Percentiles rank a stretch among this genome's conserved stretches.
Conservation (phyloP, 2,888 invertebrate genomes). For the Mystacides longicornis region DNA sequence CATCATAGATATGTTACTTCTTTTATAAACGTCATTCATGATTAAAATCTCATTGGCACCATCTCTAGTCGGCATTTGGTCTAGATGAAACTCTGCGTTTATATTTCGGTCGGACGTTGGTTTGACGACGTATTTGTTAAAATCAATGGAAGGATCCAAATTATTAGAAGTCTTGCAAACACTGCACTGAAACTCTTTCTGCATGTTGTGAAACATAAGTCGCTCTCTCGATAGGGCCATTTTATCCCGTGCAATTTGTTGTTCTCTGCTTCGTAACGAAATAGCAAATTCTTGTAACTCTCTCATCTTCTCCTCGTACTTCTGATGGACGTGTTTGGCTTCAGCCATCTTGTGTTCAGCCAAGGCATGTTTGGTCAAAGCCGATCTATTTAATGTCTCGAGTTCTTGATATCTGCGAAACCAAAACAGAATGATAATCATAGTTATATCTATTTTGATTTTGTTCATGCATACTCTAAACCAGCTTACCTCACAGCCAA, state of each 20-base stretch:
- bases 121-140: background rate
- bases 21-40: background rate
- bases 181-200: conserved; percentile 38
- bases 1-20: background rate
- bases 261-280: conserved; percentile 49
- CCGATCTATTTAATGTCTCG: conserved; percentile 48
- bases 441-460: background rate
- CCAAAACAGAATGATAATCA: background rate
- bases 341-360: conserved; percentile 50
- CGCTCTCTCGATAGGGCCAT: conserved; percentile 52
- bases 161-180: conserved; percentile 25
- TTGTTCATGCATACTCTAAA: no score
- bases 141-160: background rate
- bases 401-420: conserved; percentile 41
- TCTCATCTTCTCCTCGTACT: conserved; percentile 51
- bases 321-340: conserved; percentile 46
- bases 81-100: conserved; percentile 8
- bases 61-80: conserved; percentile 10
- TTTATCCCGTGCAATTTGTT: conserved; percentile 55
- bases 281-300: conserved; percentile 51
- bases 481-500: conserved; percentile 38
- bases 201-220: conserved; percentile 47
- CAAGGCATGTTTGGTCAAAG: conserved; percentile 52
- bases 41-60: conserved; percentile 4
- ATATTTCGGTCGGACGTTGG: background rate